Base-by-base conservation (phyloP, 2,888 invertebrate species). In the Oscheius sp. region DNA sequence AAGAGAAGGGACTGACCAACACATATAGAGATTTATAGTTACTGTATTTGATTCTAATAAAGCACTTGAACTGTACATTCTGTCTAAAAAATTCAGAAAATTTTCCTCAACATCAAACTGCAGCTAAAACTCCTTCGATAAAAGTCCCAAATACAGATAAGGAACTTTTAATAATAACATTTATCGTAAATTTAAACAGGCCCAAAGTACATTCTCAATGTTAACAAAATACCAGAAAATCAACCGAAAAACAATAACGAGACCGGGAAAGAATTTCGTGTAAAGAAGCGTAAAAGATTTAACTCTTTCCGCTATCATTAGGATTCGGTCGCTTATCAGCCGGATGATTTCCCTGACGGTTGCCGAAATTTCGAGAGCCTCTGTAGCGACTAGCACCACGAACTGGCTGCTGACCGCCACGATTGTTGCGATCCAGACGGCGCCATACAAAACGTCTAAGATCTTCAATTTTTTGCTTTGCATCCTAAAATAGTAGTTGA, bases 381-480 rank as follows among this genome's bases (percentile, higher is more conserved):
- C 58, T 17, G 20, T 3, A 37, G 58, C 15, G n/a, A n/a, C 42
- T 8, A 4, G 46, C 46, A 46, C 63, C 31, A 8, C 37, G 42
- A 15, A 15, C 15, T 34, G 53, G 27, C 20, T 31, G 42, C 58
- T 34, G 15, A n/a, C n/a, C 37, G 31, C 33, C 34, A 10, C 33
- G 3, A 23, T 25, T 6, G n/a, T 39, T 20, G 25, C 45, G 17
- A 10, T 68, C 68, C 37, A 68, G 25, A 23, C 68, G 68, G n/a
- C 68, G 61, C 68, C 68, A 68, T 1, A 68, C 68, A 48, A 46
- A 68, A 5, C 68, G 46, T 39, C 52, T 58, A 37, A 68, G n/a
- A 3, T 61, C 50, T 29, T 2, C 25, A 15, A 33, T 4, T 25
- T 46, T 68, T 23, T 48, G 48, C 2, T 50, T 46, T n/a, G 61